Evolutionary conservation across 37 sponge, comb jelly and placozoan genomes (phyloP).

Genomic region (Haliclona indistincta): DNA sequence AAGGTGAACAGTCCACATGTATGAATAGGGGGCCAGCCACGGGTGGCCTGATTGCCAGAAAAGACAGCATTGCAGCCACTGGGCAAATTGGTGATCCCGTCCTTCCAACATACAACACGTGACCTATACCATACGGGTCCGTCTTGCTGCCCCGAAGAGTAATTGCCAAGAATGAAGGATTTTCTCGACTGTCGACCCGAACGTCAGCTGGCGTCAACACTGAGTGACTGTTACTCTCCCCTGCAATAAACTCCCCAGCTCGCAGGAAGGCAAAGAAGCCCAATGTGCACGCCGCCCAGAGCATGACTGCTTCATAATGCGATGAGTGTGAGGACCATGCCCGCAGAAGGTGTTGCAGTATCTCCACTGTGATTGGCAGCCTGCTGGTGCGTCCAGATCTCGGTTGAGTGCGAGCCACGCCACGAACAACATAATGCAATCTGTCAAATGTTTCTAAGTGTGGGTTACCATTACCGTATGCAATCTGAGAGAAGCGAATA

Average conservation of each 20-base stretch:
- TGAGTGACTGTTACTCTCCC: background rate
- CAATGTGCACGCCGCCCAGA: background rate
- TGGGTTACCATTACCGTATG: background rate
- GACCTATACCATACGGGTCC: background rate
- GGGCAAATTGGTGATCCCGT: constrained; percentile 10
- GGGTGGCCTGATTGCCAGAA: constrained; percentile 9
- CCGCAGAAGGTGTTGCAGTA: background rate
- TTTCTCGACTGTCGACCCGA: background rate
- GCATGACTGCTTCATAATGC: background rate
- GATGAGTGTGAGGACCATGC: background rate
- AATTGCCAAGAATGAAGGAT: background rate
- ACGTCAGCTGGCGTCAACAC: background rate
- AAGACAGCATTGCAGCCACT: constrained; percentile 10
- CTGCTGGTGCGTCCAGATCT: background rate
- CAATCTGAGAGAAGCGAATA: background rate
- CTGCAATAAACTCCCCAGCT: background rate
- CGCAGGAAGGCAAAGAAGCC: background rate
- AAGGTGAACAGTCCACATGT: background rate
- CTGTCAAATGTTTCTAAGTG: background rate
- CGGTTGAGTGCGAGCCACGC: background rate
- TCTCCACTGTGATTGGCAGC: background rate
- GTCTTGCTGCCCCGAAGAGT: background rate
- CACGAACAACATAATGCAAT: background rate
- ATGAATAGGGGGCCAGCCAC: constrained; percentile 13
- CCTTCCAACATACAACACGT: background rate